Base-by-base conservation (phyloP, 92 coral and sea anemone genomes). In the Phenganax subtilis region DNA sequence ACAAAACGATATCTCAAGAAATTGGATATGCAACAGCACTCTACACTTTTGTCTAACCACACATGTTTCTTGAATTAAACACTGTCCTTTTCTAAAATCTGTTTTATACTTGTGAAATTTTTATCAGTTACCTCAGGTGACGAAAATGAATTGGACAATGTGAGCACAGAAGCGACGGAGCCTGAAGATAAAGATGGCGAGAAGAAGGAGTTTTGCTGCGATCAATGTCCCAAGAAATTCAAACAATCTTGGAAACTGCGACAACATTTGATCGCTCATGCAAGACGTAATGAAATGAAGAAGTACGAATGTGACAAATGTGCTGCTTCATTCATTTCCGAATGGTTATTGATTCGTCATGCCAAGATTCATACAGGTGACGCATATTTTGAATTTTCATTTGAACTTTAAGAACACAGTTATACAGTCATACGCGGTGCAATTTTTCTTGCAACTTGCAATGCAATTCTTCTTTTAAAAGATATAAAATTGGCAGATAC, bases 291-390 rank as follows among this genome's bases (percentile, higher is more conserved):
- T 9, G 83, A 79, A 53, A 79, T 79, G 83, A 79, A 79, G 54
- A 79, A 79, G 51, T 79, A 79, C 27, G 83, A 79, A 20, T 79
- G 83, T 79, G 83, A 79, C 29, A 79, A 79, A 51, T 79, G 83
- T 65, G 83, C 83, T 47, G 83, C 83, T 25, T 61, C 72, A 6
- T 79, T 79, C 55, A 60, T 67, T 54, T 79, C 83, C 9, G 83
- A 79, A 54, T 79, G 83, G 83, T 52, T 79, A 8, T 37, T 79
- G 25, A 59, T 61, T 53, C 67, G 83, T 14, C 83, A 79, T 79
- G 83, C 83, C 31, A 79, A 79, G 27, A 79, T 79, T 28, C 83
- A 79, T 15, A 63, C 73, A 63, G 83, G 83, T 79, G 7, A 16
- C 47, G 47, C 47, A 37, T 8, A 12, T 14, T 68, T 75, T 75